Base-by-base conservation (phyloP, 2,113 vertebrate genomes). In the Onychorhynchus coronatus region DNA sequence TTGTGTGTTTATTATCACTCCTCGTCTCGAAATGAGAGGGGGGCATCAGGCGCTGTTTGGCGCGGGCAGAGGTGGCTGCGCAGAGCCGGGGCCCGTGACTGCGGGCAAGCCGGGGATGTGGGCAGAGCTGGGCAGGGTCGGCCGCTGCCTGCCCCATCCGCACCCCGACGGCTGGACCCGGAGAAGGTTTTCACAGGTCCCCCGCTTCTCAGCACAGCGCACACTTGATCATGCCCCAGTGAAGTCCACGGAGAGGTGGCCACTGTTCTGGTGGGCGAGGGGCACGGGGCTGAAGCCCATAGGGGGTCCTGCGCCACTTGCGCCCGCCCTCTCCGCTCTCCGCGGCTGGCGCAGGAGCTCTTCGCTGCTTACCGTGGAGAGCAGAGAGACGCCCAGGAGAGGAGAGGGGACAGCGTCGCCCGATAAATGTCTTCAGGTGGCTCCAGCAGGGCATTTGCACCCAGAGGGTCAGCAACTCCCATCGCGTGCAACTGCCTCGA, bases 151-250 rank as follows among this genome's bases (percentile, higher is more conserved):
- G 25, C 23, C 42, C 19, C 2, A 42, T 33, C 19, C 6, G 0
- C 70, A 27, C 22, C 42, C 24, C 52, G 1, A 24, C 14, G n/a
- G 14, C 68, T 8, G 39, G 12, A 14, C 58, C 15, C 17, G 5
- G 4, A 0, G 3, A 12, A 46, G 23, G 8, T 11, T 42, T 13
- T 25, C 44, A 2, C 25, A 1, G 27, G 2, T 5, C 20, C 25
- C 35, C 6, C 7, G 1, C 42, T 70, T 16, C 75, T 30, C 74
- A 39, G 47, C 56, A 11, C 25, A 6, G n/a, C 3, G 3, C 44
- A 31, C n/a, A 1, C 2, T 21, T 13, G 15, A 12, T 70, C 37
- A 4, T 4, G 19, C 4, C 37, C 42, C 37, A 9, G 14, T 4
- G 27, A 33, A n/a, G 31, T 4, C 71, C 71, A 27, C 5, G 20